These are phyloP conservation scores for Aleadryas rufinucha DNA, from an alignment of 2,113 vertebrate genomes.

Conservation along the genomic window DNA sequence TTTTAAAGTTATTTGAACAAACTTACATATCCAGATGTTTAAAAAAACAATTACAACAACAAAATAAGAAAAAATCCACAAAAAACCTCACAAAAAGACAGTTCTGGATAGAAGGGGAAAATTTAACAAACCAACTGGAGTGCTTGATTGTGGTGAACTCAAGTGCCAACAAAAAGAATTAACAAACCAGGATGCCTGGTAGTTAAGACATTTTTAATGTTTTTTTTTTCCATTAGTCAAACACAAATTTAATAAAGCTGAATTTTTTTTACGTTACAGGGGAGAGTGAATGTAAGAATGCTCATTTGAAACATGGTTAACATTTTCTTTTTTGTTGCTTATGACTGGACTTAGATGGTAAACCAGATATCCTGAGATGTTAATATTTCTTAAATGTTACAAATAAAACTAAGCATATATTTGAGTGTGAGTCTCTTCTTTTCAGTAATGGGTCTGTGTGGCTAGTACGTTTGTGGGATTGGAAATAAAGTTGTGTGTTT, in stretches of 20 bases:
- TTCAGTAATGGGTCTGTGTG: conserved; percentile 19
- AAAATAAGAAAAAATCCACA: neutral
- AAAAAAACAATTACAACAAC: neutral
- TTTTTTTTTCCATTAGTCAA: conserved; percentile 54
- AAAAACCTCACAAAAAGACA: neutral
- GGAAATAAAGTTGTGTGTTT: neutral
- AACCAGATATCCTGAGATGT: conserved; percentile 76
- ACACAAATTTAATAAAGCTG: conserved; percentile 55
- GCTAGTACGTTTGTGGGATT: neutral
- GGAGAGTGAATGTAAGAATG: conserved; percentile 68
- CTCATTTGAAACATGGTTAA: conserved; percentile 75
- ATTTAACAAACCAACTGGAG: conserved; percentile 48
- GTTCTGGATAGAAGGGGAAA: conserved; percentile 8
- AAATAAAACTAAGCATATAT: conserved; percentile 75
- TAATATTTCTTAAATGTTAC: conserved; percentile 80
- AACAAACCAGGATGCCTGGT: conserved; percentile 67
- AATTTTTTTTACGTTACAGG: conserved; percentile 68
- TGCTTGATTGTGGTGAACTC: conserved; percentile 59
- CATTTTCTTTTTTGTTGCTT: conserved; percentile 75
- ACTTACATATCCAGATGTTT: conserved; percentile 11
- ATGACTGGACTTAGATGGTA: conserved; percentile 76
- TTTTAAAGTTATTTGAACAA: conserved; percentile 34
- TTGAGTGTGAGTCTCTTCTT: conserved; percentile 61
- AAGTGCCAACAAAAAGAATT: conserved; percentile 67
- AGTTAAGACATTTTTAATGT: conserved; percentile 55